Evolutionary conservation across 2,113 vertebrate genomes (phyloP), one percentile per base, ranked within the genome.

Genomic region (Cyprinodon variegatus): DNA sequence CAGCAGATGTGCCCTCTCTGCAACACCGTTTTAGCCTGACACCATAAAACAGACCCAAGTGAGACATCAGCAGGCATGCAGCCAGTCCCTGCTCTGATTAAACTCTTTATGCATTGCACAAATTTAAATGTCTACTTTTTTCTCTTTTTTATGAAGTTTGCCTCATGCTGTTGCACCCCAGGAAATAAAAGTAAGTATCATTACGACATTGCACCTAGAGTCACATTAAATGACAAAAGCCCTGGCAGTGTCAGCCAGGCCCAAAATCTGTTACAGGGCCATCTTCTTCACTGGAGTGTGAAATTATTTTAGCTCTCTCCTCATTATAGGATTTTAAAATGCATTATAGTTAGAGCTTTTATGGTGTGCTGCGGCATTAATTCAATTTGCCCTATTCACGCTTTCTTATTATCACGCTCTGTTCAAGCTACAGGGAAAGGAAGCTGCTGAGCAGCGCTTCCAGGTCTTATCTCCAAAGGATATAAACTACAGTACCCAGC

Each of bases 251-350:
- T 89, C 85, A 79, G 85, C 84, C 79, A 72, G 84, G 83, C 85
- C 92, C 82, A 71, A 86, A 89, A 90, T 87, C 86, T 91, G 89
- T 90, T 82, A 76, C 76, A 82, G 74, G 82, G 77, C 84, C 92
- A 89, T 92, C 90, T 91, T 90, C 86, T 85, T 88, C 90, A 92
- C 72, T 88, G 88, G 82, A 86, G 90, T 93, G 92, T 93, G 92
- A 93, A 93, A 93, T 93, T 90, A 93, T 93, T 93, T 93, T 86
- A 93, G 90, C 92, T 92, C 88, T 85, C 83, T 91, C 86, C 90
- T 93, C 91, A 92, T 93, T 93, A 93, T 90, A 88, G 90, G 89
- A 90, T 93, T 93, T 92, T 92, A 91, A 90, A 93, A 93, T 92
- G 91, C 91, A 93, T 93, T 91, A 93, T 88, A 90, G 91, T 92